Base-by-base conservation (phyloP, 2,888 invertebrate species). In the Noctua janthe region DNA sequence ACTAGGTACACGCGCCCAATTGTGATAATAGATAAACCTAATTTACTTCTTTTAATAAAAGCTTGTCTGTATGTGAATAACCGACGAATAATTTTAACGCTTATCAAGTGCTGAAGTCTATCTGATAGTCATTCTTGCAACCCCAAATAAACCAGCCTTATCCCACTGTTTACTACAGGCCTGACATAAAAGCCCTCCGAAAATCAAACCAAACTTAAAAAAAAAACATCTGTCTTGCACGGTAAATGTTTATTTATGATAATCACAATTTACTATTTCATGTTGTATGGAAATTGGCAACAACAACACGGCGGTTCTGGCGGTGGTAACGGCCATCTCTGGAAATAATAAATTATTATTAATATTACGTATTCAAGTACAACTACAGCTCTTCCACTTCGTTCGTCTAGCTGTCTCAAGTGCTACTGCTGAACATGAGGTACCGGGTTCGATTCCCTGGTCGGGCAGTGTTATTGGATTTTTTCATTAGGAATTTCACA, bases 191-290 rank as follows among this genome's bases (percentile, higher is more conserved):
- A n/a, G 15, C 59, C 15, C 1, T n/a, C 13, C 59, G n/a, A n/a
- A 2, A n/a, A n/a, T 5, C n/a, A n/a, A 3, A 62, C 6, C 59
- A 11, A 59, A 64, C 64, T 66, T 29, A 20, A 51, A 80, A 83
- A 75, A 8, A 76, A 39, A 83, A 69, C 1, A 39, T 17, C 35
- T 51, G 17, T n/a, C 6, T 51, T n/a, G 15, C 35, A 54, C 29
- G 47, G 23, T 76, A 39, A 71, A 71, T 71, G 51, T 81, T 84
- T 81, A 81, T 83, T 78, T 10, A 39, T 29, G 59, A 54, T 39
- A n/a, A 35, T 29, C 69, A 69, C 54, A 80, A 78, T 76, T 76
- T 15, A 13, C 56, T 56, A 23, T 69, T 78, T 49, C 15, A 17
- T 49, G 17, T 49, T 67, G 35, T 54, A 39, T 43, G 17, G 2